phyloP scores from a whole-genome alignment of 23 tunicate species.

The Phallusia fumigata region DNA sequence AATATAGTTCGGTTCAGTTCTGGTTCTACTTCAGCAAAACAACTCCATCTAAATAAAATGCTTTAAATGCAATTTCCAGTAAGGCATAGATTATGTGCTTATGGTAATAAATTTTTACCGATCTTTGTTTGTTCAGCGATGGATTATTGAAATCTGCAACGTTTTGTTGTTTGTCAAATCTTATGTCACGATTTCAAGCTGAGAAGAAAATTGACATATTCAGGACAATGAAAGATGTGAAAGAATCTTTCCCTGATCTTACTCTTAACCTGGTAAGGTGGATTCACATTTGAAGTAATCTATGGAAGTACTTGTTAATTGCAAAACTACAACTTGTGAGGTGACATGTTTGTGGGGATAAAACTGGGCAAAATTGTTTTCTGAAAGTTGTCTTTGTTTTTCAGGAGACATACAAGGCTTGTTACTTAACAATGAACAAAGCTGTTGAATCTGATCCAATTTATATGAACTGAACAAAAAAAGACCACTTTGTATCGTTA shows the following conservation, averaged over 20 bases:
- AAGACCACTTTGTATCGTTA: no score
- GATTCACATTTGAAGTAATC: no score
- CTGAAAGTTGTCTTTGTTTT: neutral
- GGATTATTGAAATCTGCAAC: neutral
- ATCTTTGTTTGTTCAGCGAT: neutral
- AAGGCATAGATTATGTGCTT: no score
- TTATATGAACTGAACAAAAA: no score
- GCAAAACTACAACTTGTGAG: no score
- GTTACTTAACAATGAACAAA: neutral
- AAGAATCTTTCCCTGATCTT: neutral
- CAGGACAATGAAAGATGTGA: neutral
- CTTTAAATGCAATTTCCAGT: no score
- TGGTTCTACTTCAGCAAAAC: no score
- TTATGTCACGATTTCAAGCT: neutral
- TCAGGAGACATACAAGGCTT: conserved; percentile 6
- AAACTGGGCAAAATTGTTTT: neutral
- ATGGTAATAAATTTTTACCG: no score
- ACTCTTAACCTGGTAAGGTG: neutral
- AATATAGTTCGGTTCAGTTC: no score
- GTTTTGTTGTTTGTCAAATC: conserved; percentile 3
- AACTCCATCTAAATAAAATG: no score
- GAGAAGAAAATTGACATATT: neutral
- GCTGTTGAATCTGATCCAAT: neutral
- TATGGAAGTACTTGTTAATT: no score
- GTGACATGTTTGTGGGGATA: no score